A percentile compares a stretch with the other conserved stretches of the same genome.
Conservation (phyloP, 2,797 vertebrate genomes). For the Lophotriccus pileatus region DNA sequence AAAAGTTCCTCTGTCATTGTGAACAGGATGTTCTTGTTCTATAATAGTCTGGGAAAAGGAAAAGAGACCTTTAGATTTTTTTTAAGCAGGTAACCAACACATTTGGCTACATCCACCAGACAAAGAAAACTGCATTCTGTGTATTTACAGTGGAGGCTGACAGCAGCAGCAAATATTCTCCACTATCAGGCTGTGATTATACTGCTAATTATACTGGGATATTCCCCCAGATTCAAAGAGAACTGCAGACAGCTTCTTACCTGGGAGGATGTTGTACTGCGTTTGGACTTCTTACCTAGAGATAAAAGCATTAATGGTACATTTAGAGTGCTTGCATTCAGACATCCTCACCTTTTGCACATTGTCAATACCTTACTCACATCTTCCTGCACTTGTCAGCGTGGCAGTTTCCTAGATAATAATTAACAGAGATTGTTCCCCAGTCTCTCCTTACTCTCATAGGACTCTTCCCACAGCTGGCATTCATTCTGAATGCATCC, state of each 20-base stretch:
- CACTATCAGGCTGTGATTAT: background rate
- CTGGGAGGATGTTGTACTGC: constrained; percentile 65
- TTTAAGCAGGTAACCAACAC: background rate
- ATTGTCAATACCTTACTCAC: background rate
- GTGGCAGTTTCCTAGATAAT: background rate
- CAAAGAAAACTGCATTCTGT: background rate
- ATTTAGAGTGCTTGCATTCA: background rate
- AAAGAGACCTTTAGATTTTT: background rate
- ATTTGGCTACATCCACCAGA: background rate
- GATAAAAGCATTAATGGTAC: background rate
- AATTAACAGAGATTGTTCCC: background rate
- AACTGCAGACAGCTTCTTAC: constrained; percentile 27
- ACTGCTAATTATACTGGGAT: background rate
- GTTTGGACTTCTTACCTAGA: constrained; percentile 35
- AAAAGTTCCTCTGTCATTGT: constrained; percentile 1
- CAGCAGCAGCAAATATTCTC: background rate
- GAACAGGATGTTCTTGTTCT: constrained; percentile 66
- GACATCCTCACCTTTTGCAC: background rate
- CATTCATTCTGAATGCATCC: background rate
- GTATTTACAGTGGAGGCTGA: background rate
- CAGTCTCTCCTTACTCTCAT: background rate
- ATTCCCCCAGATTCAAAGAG: background rate
- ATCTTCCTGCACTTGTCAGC: background rate
- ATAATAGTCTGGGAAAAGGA: constrained; percentile 31
- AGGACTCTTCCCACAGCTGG: background rate